Percentiles rank a stretch among this genome's conserved stretches.
These are phyloP conservation scores for Pempheris klunzingeri DNA, from an alignment of 2,797 vertebrate genomes.

Conservation along the genomic window DNA sequence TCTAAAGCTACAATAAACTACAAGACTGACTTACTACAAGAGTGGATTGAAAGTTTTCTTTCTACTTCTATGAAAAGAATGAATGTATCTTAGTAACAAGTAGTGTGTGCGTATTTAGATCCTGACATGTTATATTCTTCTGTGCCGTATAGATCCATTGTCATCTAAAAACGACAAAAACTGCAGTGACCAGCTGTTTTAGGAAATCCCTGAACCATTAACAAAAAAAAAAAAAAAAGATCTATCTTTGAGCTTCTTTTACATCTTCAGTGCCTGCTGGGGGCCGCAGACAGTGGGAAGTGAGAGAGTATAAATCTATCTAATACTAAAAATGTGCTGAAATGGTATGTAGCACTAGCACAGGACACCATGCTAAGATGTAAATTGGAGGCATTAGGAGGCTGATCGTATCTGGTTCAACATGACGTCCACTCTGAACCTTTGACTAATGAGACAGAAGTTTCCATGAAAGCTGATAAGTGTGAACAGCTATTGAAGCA, in stretches of 20 bases:
- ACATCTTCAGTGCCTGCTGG: too few species aligned
- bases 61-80: too few species aligned
- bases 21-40: conserved; percentile 39
- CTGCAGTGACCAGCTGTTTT: background rate
- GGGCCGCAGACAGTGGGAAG: background rate
- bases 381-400: background rate
- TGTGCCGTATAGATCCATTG: background rate
- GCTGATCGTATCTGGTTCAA: background rate
- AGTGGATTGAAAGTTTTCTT: background rate
- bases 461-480: background rate
- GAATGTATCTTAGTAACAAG: too few species aligned
- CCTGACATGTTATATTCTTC: background rate
- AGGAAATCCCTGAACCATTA: background rate
- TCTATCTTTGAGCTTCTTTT: background rate
- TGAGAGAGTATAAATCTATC: too few species aligned
- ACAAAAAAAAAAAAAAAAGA: background rate
- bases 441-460: background rate
- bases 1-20: conserved; percentile 68
- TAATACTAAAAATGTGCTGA: too few species aligned
- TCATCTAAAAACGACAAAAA: background rate
- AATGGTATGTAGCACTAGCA: too few species aligned
- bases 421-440: too few species aligned
- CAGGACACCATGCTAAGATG: too few species aligned
- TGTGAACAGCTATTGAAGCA: too few species aligned
- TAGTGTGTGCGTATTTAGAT: background rate